Evolutionary conservation across 2,797 vertebrate genomes (phyloP), one percentile per base, ranked within the genome.

Genomic region (Oryzias sinensis): DNA sequence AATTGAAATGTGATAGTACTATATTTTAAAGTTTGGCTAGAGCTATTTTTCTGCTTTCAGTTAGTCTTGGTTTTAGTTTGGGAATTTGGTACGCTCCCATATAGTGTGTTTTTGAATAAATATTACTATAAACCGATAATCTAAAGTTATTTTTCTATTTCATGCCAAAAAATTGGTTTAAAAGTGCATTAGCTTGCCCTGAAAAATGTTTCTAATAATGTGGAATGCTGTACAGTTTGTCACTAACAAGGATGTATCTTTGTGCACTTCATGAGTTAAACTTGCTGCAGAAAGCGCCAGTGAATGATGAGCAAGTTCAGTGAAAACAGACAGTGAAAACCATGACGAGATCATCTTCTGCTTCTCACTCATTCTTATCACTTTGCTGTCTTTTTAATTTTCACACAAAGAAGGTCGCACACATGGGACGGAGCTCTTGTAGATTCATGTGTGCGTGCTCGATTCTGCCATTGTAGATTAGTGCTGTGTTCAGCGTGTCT

Each of bases 381-480:
- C 64, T 69, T 63, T 62, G 24, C 50, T 55, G 80, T 73, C 85
- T 80, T 80, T 87, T 90, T 81, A 70, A 86, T 89, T 87, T 85
- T 72, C 62, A 80, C 84, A 88, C 81, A 89, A 81, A 37, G 77
- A 81, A 72, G 59, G 60, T 48, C 68, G 22, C 74, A 64, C 76
- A 69, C 77, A 63, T 70, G 77, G 56, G 43, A 49, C 49, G 62
- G 29, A 53, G 56, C 74, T 49, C 45, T 56, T 50, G 44, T 66
- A 27, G 47, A 42, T 59, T 56, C 67, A 45, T 59, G 48, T 61
- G 49, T 61, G 42, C 67, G 53, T 72, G 74, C 69, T 68, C 71
- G 72, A 79, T 65, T 77, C 74, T 83, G 88, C 82, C 86, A 80
- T 78, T 73, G 82, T 76, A 79, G 87, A 90, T 91, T 91, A 91